These are phyloP conservation scores for Trachymyrmex septentrionalis DNA, from an alignment of 1,140 invertebrate species.

Conservation along the genomic window DNA sequence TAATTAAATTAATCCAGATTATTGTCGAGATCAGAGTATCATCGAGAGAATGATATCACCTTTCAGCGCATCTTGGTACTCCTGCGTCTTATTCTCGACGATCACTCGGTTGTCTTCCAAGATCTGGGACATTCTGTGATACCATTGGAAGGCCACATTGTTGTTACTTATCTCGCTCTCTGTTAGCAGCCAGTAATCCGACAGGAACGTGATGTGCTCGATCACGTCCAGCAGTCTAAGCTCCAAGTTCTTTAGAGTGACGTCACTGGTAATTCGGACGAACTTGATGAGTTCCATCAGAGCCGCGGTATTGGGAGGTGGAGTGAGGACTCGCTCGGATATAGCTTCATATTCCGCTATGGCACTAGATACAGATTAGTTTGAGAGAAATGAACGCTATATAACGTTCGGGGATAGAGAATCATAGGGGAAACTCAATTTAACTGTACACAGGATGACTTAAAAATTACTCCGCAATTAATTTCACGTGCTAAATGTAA, in stretches of 20 bases:
- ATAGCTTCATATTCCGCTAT: constrained; percentile 94
- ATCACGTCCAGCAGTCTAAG: constrained; percentile 90
- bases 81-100: constrained; percentile 93
- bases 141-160: constrained; percentile 94
- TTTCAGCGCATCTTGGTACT: constrained; percentile 94
- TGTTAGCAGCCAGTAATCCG: constrained; percentile 92
- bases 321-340: constrained; percentile 91
- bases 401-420: background rate
- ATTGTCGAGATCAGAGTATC: background rate
- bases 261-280: constrained; percentile 91
- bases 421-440: background rate
- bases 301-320: constrained; percentile 93
- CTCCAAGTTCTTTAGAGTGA: constrained; percentile 92
- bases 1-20: constrained; percentile 29
- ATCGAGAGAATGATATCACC: constrained; percentile 67
- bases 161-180: constrained; percentile 94
- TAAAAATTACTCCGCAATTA: background rate
- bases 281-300: constrained; percentile 94
- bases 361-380: constrained; percentile 87
- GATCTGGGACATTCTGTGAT: constrained; percentile 92
- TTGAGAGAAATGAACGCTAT: background rate
- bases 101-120: constrained; percentile 93
- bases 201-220: constrained; percentile 90
- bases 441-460: background rate
- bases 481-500: background rate